Evolutionary conservation across 2,888 invertebrate species (phyloP).

Genomic region (Zeuzera pyrina): DNA sequence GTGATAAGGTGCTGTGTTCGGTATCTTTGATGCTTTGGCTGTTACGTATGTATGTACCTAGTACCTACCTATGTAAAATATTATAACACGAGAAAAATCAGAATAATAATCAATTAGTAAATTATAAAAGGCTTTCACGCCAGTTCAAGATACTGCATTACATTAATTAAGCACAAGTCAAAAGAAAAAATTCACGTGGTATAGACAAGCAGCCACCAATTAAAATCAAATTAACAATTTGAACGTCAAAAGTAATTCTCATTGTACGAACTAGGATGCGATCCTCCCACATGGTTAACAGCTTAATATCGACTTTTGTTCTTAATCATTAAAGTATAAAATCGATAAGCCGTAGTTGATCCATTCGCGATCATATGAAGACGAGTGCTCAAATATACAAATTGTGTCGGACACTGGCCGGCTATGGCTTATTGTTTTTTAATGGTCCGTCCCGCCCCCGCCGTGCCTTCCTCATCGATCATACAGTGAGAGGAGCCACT

Average conservation of each 20-base stretch:
- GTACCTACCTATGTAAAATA: too few species aligned
- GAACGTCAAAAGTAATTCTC: slow-evolving; percentile 35
- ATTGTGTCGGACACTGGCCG: slow-evolving; percentile 58
- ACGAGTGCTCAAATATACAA: slow-evolving; percentile 46
- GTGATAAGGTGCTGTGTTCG: too few species aligned
- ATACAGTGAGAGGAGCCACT: slow-evolving; percentile 28
- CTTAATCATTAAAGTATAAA: slow-evolving; percentile 9
- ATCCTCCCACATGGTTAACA: slow-evolving; percentile 3
- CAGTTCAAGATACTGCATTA: too few species aligned
- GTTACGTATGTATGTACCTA: too few species aligned
- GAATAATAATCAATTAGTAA: too few species aligned
- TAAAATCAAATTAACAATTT: slow-evolving; percentile 53
- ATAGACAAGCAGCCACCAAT: too few species aligned
- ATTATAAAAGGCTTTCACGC: too few species aligned
- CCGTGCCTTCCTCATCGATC: slow-evolving; percentile 54
- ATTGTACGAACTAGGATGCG: slow-evolving; percentile 18
- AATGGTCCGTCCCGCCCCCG: slow-evolving; percentile 56
- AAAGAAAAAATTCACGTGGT: too few species aligned
- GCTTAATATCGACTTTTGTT: not conserved
- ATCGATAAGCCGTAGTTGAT: slow-evolving; percentile 8
- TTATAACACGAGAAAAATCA: too few species aligned
- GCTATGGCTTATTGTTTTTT: slow-evolving; percentile 66
- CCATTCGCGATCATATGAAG: slow-evolving; percentile 35
- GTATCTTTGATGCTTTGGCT: too few species aligned
- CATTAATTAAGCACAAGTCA: too few species aligned